These are phyloP conservation scores for Centropus bengalensis DNA, from an alignment of 2,113 vertebrate genomes.

Conservation along the genomic window DNA sequence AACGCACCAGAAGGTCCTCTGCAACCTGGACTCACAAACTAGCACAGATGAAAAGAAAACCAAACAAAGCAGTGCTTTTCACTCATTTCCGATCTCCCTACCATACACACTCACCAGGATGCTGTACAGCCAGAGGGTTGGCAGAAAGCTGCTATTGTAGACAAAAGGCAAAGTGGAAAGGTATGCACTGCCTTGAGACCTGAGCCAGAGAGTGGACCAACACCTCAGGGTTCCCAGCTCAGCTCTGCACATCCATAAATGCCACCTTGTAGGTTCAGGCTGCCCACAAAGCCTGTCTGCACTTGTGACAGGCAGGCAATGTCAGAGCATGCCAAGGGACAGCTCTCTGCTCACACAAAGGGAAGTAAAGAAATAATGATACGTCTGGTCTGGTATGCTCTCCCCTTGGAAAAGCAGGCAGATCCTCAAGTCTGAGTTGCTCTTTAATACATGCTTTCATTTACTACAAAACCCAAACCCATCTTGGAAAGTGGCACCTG, in stretches of 20 bases:
- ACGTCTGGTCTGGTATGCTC: not conserved
- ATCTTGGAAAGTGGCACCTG: not conserved
- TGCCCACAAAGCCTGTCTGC: not conserved
- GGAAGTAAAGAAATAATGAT: not conserved
- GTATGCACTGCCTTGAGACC: not conserved
- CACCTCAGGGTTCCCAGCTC: accelerated
- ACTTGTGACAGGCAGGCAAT: accelerated
- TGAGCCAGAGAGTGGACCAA: not conserved
- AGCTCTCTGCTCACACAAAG: accelerated
- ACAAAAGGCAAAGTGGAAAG: not conserved
- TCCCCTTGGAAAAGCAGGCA: not conserved
- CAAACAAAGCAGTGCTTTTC: not conserved
- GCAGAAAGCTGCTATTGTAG: not conserved
- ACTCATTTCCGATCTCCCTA: not conserved
- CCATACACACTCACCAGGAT: not conserved
- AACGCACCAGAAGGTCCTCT: not conserved
- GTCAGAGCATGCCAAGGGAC: not conserved
- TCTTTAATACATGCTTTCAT: not conserved
- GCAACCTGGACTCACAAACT: not conserved
- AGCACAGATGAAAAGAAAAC: not conserved
- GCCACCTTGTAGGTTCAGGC: not conserved
- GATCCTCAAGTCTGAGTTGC: not conserved
- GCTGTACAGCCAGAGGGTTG: not conserved
- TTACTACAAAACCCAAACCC: not conserved
- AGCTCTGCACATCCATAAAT: not conserved